Evolutionary conservation across 2,113 vertebrate genomes (phyloP), one percentile per base, ranked within the genome.

Genomic region (Aplodontia rufa): DNA sequence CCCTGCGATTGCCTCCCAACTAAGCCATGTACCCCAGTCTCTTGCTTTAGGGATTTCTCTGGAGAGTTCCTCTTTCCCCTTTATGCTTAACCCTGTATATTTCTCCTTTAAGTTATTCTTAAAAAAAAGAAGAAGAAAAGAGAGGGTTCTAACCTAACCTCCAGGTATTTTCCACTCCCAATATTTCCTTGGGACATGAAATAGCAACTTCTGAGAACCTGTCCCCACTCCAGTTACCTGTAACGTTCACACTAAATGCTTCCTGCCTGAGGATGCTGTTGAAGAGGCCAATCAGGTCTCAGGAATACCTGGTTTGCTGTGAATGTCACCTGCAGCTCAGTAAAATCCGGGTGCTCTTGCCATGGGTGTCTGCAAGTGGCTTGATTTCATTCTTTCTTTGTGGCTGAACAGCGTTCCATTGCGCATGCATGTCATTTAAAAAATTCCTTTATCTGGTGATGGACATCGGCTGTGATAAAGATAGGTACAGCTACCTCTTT

Each of bases 291-390:
- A 17, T 9, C 17, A 30, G 55, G 66, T 40, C 37, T 92, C 58
- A 64, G 90, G 45, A 82, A 40, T 55, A 53, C 24, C 66, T 45
- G 55, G 13, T 64, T n/a, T 51, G 24, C 24, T 28, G 68, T 81
- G 71, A 37, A 12, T 26, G 58, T 47, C 42, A 78, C 53, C 24
- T 72, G 30, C 19, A 72, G 35, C 64, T 26, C 75, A 47, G 66
- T 96, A 96, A 97, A 72, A 75, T 94, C 88, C 69, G 35, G 24
- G 8, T 51, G 71, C 92, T 96, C 74, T 96, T 94, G 24, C 32
- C 49, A 42, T 87, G 60, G 20, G 53, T 89, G 93, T 35, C 42
- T 66, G 64, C 64, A 66, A 35, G 19, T 19, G 64, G n/a, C 64
- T 8, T 24, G 32, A 13, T 35, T n/a, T 66, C 64, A 35, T 32